Evolutionary conservation across 2,888 invertebrate genomes (phyloP).

Genomic region (Lumbricus terrestris): DNA sequence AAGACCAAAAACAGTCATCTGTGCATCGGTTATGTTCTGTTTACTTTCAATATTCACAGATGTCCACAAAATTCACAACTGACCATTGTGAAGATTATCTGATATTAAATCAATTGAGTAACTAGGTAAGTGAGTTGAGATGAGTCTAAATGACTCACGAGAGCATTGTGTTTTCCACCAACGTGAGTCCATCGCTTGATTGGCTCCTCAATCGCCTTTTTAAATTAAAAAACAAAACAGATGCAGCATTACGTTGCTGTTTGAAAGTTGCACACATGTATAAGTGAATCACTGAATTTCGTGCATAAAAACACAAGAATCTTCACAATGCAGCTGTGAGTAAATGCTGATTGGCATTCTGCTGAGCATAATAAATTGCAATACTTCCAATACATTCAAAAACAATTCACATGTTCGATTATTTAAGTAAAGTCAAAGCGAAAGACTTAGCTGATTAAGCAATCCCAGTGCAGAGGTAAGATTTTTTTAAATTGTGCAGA

Average conservation of each 20-base stretch:
- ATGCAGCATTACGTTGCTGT: background rate
- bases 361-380: background rate
- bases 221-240: background rate
- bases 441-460: background rate
- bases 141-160: slow-evolving; percentile 14
- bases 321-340: background rate
- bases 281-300: too few species aligned
- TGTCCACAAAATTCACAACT: too few species aligned
- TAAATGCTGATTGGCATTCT: background rate
- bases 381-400: background rate
- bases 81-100: too few species aligned
- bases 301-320: background rate
- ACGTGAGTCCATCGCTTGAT: slow-evolving; percentile 15
- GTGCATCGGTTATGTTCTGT: too few species aligned
- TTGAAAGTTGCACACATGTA: background rate
- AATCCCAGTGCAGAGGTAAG: background rate
- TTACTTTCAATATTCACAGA: too few species aligned
- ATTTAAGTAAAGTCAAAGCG: too few species aligned
- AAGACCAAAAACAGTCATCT: too few species aligned
- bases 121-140: background rate
- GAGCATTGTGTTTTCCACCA: slow-evolving; percentile 18
- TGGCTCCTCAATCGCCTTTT: slow-evolving; percentile 13
- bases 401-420: too few species aligned
- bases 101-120: too few species aligned
- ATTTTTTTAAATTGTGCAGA: background rate